Evolutionary conservation across 2,113 vertebrate genomes (phyloP), one percentile per base, ranked within the genome.

Genomic region (Prionailurus viverrinus): DNA sequence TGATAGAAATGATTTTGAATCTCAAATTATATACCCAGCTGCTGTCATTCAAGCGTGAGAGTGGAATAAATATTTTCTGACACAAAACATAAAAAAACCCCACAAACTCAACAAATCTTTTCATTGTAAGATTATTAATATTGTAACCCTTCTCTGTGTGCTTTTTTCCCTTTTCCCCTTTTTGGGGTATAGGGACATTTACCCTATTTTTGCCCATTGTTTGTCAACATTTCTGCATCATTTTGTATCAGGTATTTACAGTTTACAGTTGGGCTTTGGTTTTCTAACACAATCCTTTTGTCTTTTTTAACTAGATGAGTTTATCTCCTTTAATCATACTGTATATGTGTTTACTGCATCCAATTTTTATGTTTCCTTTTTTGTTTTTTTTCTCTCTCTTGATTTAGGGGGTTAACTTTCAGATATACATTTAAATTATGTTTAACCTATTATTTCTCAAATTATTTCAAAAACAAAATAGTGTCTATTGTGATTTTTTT

Each of bases 371-470:
- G 53, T 69, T 68, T 89, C 51, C 27, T 15, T 79, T 41, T 53
- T 91, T 55, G 63, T 58, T 19, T 58, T 58, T 66, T 84, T 74
- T 39, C 27, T 41, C 39, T 41, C 25, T 63, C 33, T 89, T 68
- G 33, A 63, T 68, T 74, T 76, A 79, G 55, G 48, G 19, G 13
- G 55, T 84, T 92, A 78, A 27, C 86, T 86, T 94, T 96, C 83
- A 94, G 41, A 27, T 92, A 65, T 16, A 71, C 6, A 29, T 53
- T 48, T 53, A 81, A 90, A 51, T 61, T 76, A 53, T 27, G 33
- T 85, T 81, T 91, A 94, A 74, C 78, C 18, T 36, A 94, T 96
- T 93, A 91, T 89, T 97, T 93, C 8, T 97, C 66, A 92, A 39
- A 83, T 90, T 96, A 41, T 10, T 68, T 90, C 25, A 84, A 41